Evolutionary conservation across 2,113 vertebrate species (phyloP).

Genomic region (Pelodiscus sinensis): DNA sequence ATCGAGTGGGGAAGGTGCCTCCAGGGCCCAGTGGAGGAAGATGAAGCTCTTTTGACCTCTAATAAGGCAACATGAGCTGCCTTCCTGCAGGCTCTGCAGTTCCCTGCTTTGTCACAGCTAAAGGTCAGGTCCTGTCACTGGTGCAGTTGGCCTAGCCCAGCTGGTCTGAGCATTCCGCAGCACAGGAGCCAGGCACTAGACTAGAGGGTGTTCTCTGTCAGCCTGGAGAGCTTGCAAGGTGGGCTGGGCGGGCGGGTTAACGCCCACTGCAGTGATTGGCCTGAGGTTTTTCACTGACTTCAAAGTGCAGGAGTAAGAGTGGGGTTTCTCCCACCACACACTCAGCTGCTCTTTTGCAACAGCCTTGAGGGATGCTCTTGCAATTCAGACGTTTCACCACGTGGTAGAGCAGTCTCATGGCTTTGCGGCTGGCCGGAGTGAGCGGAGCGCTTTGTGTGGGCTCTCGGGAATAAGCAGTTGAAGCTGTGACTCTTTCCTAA

Average conservation of each 20-base stretch:
- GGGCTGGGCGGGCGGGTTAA: rapidly evolving
- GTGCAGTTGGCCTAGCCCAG: background rate
- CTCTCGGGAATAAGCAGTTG: background rate
- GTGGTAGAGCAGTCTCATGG: background rate
- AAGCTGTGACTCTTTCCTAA: background rate
- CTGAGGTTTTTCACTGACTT: background rate
- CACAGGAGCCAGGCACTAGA: slow-evolving; percentile 60
- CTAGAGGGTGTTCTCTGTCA: background rate
- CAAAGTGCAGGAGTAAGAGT: background rate
- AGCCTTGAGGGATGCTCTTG: background rate
- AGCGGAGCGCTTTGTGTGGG: background rate
- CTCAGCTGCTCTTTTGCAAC: background rate
- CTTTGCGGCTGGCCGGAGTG: background rate
- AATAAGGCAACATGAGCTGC: background rate
- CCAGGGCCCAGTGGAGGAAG: background rate
- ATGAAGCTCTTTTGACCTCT: background rate
- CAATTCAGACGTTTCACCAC: background rate
- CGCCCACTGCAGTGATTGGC: background rate
- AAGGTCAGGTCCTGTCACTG: background rate
- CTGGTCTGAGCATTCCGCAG: background rate
- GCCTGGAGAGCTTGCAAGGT: background rate
- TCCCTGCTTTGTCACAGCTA: background rate
- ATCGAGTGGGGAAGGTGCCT: background rate
- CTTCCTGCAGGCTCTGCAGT: background rate
- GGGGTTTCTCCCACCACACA: background rate